Evolutionary conservation across 2,888 invertebrate species (phyloP).

Genomic region (Spilosoma lubricipeda): DNA sequence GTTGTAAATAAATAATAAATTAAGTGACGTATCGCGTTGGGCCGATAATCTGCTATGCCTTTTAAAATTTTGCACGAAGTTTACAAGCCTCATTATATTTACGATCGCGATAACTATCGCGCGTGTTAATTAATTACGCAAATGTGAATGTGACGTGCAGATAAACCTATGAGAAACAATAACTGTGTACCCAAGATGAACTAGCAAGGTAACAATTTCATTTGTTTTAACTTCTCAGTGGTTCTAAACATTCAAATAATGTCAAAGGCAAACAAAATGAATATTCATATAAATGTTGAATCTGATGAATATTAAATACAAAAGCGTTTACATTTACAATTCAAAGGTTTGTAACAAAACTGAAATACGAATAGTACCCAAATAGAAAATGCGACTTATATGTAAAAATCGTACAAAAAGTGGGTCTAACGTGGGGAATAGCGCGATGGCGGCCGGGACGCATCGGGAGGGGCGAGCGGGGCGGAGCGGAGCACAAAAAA

Average conservation of each 20-base stretch:
- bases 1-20: constrained; percentile 68
- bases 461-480: constrained; percentile 65
- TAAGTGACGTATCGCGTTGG: constrained; percentile 52
- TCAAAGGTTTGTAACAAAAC: constrained; percentile 26
- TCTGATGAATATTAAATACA: constrained; percentile 16
- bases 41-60: constrained; percentile 56
- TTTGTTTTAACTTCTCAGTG: constrained; percentile 18
- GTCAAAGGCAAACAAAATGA: constrained; percentile 19
- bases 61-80: constrained; percentile 50
- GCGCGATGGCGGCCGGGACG: constrained; percentile 79
- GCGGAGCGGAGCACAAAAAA: constrained; percentile 80
- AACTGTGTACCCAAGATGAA: constrained; percentile 22
- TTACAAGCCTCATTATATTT: constrained; percentile 47
- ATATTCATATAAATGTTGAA: constrained; percentile 27
- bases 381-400: constrained; percentile 54
- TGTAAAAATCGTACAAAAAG: constrained; percentile 74
- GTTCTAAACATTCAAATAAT: constrained; percentile 20
- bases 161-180: constrained; percentile 22
- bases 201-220: constrained; percentile 20
- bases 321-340: constrained; percentile 9
- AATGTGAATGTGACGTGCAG: constrained; percentile 30
- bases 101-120: constrained; percentile 18
- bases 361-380: constrained; percentile 25
- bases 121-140: constrained; percentile 24
- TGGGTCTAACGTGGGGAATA: constrained; percentile 76